Base-by-base conservation (phyloP, 2,113 vertebrate genomes). In the Pseudonaja textilis region DNA sequence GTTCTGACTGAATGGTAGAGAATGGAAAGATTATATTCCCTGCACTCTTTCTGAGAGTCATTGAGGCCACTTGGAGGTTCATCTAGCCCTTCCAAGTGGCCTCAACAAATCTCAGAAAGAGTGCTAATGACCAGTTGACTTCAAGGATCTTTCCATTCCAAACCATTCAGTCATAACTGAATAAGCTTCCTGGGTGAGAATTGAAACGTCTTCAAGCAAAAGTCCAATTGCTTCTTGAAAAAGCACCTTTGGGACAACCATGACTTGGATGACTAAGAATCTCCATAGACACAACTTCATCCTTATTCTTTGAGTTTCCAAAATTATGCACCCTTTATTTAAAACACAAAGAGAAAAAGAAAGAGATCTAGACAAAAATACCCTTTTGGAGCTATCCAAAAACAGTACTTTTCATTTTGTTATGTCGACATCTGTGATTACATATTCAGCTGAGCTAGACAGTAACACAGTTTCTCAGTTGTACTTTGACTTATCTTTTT, bases 361-460 rank as follows among this genome's bases (percentile, higher is more conserved):
- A 5, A 39, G 16, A 3, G 69, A 81, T 81, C 69, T 22, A 18
- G 69, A 92, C 93, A 90, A 0, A 9, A 25, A 3, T 86, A 39
- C 85, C 23, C 91, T 20, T 26, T 91, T 61, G 0, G 5, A 90
- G 39, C 0, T 90, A 20, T 14, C 88, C 54, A 92, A 20, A 59
- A 81, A n/a, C 52, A 92, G n/a, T 50, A 81, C 88, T 59, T 95
- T 89, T 88, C 25, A 69, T 95, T 45, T 64, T 93, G 9, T 89
- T 45, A 69, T 94, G 94, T 91, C 88, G 90, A 81, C 93, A 91
- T 29, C 52, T 92, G 74, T 93, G 87, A 94, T 89, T 55, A 85
- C 12, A 93, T 29, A 90, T 42, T 34, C 85, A 94, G 93, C 56
- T 90, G 85, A 3, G 4, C 34, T 25, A 93, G 55, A n/a, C 39